These are phyloP conservation scores for Pheosia tremula DNA, from an alignment of 2,888 invertebrate species.

Conservation along the genomic window DNA sequence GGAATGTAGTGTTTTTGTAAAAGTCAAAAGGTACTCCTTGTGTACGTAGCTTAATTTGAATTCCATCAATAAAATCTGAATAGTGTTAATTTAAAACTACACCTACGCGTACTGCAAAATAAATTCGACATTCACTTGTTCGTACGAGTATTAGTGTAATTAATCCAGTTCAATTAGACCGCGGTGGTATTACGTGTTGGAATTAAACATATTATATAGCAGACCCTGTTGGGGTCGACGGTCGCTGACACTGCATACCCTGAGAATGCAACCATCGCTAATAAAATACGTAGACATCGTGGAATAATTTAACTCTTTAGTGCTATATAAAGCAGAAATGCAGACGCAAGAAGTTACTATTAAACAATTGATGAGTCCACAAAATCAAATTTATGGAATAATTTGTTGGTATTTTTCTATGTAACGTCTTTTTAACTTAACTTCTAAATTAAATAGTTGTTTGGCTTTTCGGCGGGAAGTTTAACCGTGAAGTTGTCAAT, in stretches of 20 bases:
- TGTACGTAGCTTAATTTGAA: neutral
- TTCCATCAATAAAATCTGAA: neutral
- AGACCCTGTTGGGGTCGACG: neutral
- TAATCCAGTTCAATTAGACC: slow-evolving; percentile 1
- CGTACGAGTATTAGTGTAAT: slow-evolving; percentile 1
- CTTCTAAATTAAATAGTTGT: too few relatives aligned
- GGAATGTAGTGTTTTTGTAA: too few relatives aligned
- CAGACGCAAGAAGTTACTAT: too few relatives aligned
- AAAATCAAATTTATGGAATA: too few relatives aligned
- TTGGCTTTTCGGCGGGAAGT: too few relatives aligned
- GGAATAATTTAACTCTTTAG: neutral
- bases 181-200: neutral
- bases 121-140: slow-evolving; percentile 5
- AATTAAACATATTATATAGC: neutral
- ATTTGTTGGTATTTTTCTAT: too few relatives aligned
- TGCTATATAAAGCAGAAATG: neutral
- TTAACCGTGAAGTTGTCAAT: too few relatives aligned
- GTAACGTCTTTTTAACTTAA: too few relatives aligned
- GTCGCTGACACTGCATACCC: neutral
- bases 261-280: neutral
- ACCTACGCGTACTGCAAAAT: slow-evolving; percentile 4
- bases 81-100: slow-evolving; percentile 1
- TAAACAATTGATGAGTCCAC: too few relatives aligned
- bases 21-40: too few relatives aligned
- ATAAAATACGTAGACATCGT: neutral